Percentiles rank a stretch among this genome's conserved stretches.
These are phyloP conservation scores for Enteromius anoplus DNA, from an alignment of 2,797 vertebrate genomes.

Conservation along the genomic window DNA sequence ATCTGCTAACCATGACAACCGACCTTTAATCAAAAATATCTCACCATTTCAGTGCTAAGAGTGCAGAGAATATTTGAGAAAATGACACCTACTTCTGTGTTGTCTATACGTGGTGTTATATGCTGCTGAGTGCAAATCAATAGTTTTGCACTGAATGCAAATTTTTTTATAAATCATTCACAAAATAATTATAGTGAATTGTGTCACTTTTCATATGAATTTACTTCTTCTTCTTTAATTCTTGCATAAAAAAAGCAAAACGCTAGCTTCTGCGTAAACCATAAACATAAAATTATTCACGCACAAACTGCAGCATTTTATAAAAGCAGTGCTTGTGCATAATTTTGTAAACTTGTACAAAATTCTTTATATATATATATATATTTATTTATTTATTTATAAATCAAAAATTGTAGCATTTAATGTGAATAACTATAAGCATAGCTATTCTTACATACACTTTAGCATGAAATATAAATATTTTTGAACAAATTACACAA, in stretches of 20 bases:
- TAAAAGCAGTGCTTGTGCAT: neutral
- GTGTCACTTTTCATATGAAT: neutral
- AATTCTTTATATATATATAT: no score
- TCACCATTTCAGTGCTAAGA: constrained; percentile 15
- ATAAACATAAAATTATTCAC: neutral
- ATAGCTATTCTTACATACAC: neutral
- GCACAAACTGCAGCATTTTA: neutral
- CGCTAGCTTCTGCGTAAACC: neutral
- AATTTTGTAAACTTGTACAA: neutral
- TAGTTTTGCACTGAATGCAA: neutral
- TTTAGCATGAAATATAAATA: neutral
- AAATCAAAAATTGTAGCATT: neutral
- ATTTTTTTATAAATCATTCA: neutral
- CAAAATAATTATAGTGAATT: neutral
- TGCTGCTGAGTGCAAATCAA: neutral
- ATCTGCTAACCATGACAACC: constrained; percentile 10
- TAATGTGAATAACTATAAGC: neutral
- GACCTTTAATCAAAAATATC: constrained; percentile 20
- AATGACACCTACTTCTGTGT: constrained; percentile 1
- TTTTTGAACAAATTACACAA: neutral
- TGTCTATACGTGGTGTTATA: neutral
- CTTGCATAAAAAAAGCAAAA: no score
- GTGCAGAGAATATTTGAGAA: neutral
- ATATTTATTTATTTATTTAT: no score
- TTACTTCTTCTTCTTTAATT: no score